Conservation (phyloP, 2,888 invertebrate species). For the Deilephila porcellus region DNA sequence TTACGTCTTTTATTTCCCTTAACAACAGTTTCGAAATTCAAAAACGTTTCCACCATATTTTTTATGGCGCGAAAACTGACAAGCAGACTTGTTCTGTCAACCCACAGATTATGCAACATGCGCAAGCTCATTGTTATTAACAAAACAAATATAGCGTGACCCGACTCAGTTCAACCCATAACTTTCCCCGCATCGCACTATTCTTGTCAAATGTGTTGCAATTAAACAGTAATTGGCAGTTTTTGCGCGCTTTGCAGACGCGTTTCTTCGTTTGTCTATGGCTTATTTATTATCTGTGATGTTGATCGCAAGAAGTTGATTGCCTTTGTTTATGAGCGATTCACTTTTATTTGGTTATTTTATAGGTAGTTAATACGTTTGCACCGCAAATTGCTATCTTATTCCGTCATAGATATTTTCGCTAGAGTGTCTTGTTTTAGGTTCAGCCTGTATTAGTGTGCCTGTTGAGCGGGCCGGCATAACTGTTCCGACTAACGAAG, state of each 20-base stretch:
- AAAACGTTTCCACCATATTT: no score
- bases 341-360: neutral
- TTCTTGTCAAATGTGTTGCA: slow-evolving; percentile 1
- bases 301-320: neutral
- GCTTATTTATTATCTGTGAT: neutral
- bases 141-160: slow-evolving; percentile 20
- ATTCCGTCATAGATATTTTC: no score
- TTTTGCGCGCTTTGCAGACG: slow-evolving; percentile 2
- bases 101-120: neutral
- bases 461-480: no score
- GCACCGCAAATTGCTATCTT: no score
- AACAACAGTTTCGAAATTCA: no score
- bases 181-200: slow-evolving; percentile 21
- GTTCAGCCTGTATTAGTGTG: no score
- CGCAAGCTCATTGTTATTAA: neutral
- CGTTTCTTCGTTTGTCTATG: neutral
- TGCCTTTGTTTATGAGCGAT: neutral
- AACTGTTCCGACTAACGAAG: no score
- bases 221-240: neutral
- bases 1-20: no score
- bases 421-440: no score
- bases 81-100: neutral
- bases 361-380: no score
- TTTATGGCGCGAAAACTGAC: no score
- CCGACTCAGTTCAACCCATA: neutral